phyloP scores from a whole-genome alignment of 2,888 invertebrate species.

The Cryptus armator region DNA sequence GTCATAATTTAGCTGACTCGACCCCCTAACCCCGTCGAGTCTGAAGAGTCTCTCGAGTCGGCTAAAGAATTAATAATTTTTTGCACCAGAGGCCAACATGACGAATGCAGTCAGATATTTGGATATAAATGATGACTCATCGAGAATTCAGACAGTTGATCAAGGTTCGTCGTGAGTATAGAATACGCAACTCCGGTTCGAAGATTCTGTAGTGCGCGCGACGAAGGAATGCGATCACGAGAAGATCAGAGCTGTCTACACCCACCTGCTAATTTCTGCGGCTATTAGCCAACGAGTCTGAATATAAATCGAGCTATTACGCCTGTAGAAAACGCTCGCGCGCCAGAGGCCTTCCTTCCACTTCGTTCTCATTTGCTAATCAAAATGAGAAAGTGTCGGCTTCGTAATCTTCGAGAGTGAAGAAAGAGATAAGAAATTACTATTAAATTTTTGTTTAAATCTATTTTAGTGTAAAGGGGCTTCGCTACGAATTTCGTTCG shows the following conservation, averaged over 20 bases:
- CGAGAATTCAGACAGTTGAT: slow-evolving; percentile 2
- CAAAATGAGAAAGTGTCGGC: slow-evolving; percentile 69
- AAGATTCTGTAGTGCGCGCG: slow-evolving; percentile 15
- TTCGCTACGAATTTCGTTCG: slow-evolving; percentile 11
- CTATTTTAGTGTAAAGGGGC: slow-evolving; percentile 5
- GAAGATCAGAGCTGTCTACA: slow-evolving; percentile 72
- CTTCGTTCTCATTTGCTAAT: slow-evolving; percentile 69
- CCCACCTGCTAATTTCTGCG: slow-evolving; percentile 80
- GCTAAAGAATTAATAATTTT: background rate
- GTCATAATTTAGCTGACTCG: too few species aligned
- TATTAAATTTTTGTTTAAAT: background rate
- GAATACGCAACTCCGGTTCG: slow-evolving; percentile 35
- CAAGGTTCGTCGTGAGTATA: background rate
- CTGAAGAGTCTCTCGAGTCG: background rate
- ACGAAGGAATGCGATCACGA: slow-evolving; percentile 62
- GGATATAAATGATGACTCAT: slow-evolving; percentile 23
- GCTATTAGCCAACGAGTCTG: slow-evolving; percentile 80
- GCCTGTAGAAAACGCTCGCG: slow-evolving; percentile 66
- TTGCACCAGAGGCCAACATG: background rate
- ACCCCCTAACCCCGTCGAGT: background rate
- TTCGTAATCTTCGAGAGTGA: slow-evolving; percentile 64
- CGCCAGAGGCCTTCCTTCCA: slow-evolving; percentile 48
- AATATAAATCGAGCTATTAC: slow-evolving; percentile 82
- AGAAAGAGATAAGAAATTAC: slow-evolving; percentile 24
- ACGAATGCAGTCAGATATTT: background rate